Evolutionary conservation across 1,140 invertebrate genomes (phyloP), one percentile per base, ranked within the genome.

Genomic region (Drosophila pseudoananassae): DNA sequence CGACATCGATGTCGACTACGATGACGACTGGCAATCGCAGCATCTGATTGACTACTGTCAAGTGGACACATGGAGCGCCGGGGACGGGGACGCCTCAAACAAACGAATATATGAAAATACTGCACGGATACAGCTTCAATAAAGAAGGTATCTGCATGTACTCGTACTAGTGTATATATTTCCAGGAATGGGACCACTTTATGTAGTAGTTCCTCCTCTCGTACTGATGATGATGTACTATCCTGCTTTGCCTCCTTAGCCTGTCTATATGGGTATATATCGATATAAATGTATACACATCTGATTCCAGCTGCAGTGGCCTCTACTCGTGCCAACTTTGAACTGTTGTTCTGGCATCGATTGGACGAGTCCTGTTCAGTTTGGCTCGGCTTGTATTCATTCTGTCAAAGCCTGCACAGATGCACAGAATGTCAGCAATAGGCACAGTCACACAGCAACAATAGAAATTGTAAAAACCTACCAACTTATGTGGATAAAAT

Each of bases 21-120:
- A 85, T 85, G 81, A 85, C 74, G 82, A 85, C 82, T 87, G 82
- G 74, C 82, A 85, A 85, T 85, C 82, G 82, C 57, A 70, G 73
- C 50, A 81, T 75, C 82, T 81, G 82, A 85, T 85, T 85, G 82
- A 85, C 82, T 85, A 82, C 78, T 81, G 82, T 81, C 82, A 85
- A 79, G 49, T 52, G 54, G 57, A 78, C 65, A 43, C 27, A 69
- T 38, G 33, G 56, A 71, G 49, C 53, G 20, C 43, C 33, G 60
- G 25, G 45, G 38, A 17, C 36, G 46, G 52, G 45, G 45, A 63
- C 40, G 23, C 33, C 31, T 15, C 36, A 63, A 52, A 70, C 33
- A 68, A 12, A 36, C 27, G 59, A 63, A n/a, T 56, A 40, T 56
- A 46, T 45, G 43, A 55, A 38, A 54, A 69, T 46, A 29, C 61